Evolutionary conservation across 2,113 vertebrate species (phyloP).

Genomic region (Aptenodytes forsteri): DNA sequence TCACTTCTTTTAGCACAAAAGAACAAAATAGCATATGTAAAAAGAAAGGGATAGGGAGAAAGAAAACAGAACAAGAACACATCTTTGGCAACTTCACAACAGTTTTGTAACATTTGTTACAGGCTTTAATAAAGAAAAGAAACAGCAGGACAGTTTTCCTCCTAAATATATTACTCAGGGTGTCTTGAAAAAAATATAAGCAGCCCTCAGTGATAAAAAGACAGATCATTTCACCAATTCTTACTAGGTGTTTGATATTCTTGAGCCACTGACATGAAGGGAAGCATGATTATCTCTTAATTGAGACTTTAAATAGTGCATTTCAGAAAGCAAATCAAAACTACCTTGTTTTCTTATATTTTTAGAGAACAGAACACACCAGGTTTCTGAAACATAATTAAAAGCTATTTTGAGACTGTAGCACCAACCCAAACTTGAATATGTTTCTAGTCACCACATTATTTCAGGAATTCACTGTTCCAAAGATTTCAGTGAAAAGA

Average conservation of each 20-base stretch:
- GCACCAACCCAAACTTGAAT: neutral
- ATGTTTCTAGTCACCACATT: neutral
- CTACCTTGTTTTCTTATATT: neutral
- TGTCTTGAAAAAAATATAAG: neutral
- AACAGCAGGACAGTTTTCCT: neutral
- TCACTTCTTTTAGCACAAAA: neutral
- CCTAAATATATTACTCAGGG: neutral
- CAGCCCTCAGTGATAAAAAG: neutral
- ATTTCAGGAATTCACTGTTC: neutral
- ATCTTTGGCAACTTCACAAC: neutral
- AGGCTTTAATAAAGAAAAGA: neutral
- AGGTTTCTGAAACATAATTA: neutral
- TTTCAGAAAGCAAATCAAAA: constrained; percentile 1
- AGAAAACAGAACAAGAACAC: neutral
- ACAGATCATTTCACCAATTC: neutral
- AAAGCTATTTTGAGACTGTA: neutral
- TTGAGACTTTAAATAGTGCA: neutral
- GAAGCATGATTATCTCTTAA: neutral
- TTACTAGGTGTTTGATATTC: neutral
- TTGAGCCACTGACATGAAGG: neutral
- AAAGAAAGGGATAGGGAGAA: neutral
- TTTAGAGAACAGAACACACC: neutral
- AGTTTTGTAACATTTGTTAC: neutral
- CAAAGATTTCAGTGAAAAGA: neutral
- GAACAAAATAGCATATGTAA: neutral